Base-by-base conservation (phyloP, 2,888 invertebrate genomes). In the Ectobius pallidus region DNA sequence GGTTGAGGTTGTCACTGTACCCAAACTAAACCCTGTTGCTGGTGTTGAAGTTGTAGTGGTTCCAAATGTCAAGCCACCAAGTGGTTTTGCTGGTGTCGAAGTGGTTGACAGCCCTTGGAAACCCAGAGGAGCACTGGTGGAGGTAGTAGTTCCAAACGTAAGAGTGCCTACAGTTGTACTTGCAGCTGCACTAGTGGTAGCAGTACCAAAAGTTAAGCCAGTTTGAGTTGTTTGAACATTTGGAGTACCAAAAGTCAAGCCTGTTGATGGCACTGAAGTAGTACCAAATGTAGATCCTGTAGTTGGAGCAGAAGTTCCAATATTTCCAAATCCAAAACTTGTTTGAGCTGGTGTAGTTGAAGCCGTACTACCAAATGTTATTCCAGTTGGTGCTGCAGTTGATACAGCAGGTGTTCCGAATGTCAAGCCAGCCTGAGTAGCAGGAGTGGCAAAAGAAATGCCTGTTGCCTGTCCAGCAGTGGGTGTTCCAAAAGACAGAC, bases 201-300 rank as follows among this genome's bases (percentile, higher is more conserved):
- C 34, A 68, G 67, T 22, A 27, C 69, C 73, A 44, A 73, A 71
- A 9, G 67, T 34, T 62, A 80, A 77, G 1, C 76, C 75, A 72
- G 76, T 77, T 3, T 77, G 73, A 65, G 78, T 77, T 2, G 75
- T 75, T 18, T 74, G 62, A 44, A 74, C 49, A 55, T 77, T 68
- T 46, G 75, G 74, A 0, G 81, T 76, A 11, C 83, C 83, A 74
- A 85, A 84, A 18, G 82, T 83, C 67, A 84, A 82, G 0, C 83
- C 83, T 4, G 76, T 68, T 69, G 77, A 63, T 42, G 65, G 27
- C 1, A 70, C 65, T 27, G 73, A 55, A 55, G 75, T 68, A 9
- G 74, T 42, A 3, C 70, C 58, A 55, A 72, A 62, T 42, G 32
- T 44, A 34, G 70, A 52, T 30, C 46, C 34, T 42, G 67, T 18